A percentile compares a stretch with the other conserved stretches of the same genome.
These are phyloP conservation scores for Megatriorchis doriae DNA, from an alignment of 2,113 vertebrate genomes.

Conservation along the genomic window DNA sequence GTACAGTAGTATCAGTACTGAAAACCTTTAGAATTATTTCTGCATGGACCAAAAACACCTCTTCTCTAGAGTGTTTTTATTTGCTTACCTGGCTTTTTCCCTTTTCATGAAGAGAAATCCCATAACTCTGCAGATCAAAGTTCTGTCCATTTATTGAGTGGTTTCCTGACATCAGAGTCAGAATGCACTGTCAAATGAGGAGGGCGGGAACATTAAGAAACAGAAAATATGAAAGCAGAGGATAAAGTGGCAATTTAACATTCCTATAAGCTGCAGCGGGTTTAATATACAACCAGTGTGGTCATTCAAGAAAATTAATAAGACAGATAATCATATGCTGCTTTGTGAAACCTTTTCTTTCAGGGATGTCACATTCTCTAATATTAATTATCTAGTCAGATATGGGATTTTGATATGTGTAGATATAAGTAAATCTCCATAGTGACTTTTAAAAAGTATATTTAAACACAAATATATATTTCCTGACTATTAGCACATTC, in stretches of 20 bases:
- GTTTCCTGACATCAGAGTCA: conserved; percentile 48
- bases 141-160: conserved; percentile 18
- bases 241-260: conserved; percentile 1
- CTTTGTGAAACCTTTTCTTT: neutral
- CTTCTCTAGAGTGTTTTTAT: conserved; percentile 3
- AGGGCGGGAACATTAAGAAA: neutral
- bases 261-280: neutral
- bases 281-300: neutral
- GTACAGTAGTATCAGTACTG: neutral
- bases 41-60: neutral
- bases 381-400: neutral
- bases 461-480: neutral
- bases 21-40: conserved; percentile 5
- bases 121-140: conserved; percentile 51
- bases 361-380: neutral
- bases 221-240: conserved; percentile 39
- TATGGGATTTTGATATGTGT: neutral
- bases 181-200: conserved; percentile 4
- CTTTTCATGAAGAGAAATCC: conserved; percentile 45
- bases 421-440: neutral
- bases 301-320: neutral
- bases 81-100: conserved; percentile 43
- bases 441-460: neutral
- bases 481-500: neutral
- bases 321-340: neutral